Evolutionary conservation across 2,113 vertebrate genomes (phyloP), one percentile per base, ranked within the genome.

Genomic region (Petaurus breviceps): DNA sequence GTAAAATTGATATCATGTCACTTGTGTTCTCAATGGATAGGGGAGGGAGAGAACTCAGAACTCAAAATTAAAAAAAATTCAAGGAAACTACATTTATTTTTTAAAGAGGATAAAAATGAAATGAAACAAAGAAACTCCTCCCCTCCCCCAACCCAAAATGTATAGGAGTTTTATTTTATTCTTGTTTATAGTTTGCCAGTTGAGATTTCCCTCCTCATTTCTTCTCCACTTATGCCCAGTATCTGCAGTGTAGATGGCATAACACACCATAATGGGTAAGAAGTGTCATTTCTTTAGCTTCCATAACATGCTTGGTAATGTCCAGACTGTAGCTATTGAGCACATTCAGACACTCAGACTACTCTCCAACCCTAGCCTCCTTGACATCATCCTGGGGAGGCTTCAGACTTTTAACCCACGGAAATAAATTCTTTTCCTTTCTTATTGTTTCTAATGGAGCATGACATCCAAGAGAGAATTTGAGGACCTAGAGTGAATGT

Each of bases 191-290:
- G 91, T 92, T 97, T 24, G 24, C 89, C 24, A 55, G 6, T 93
- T 94, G 94, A 94, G n/a, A 91, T 90, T 97, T 92, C 54, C 46
- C 55, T 51, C 49, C 52, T 51, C 49, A 49, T 93, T 92, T 93
- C 54, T 89, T 96, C 90, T 94, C 92, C 54, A 10, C 93, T 93
- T 47, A 91, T 84, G 12, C 95, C 2, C 24, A 92, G 25, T 94
- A 92, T 96, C 37, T 93, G 25, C 93, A 92, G 10, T 61, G 57
- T 61, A 89, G 94, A 91, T 89, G 89, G 94, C 49, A 24, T 22
- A 61, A 55, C 96, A 55, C 25, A 54, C 26, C n/a, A 50, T 46
- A 92, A 61, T 89, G 26, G 4, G 12, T 92, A 55, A 24, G 8
- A 96, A 77, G 1, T 26, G 54, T 12, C 55, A 90, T 57, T 96